Base-by-base conservation (phyloP, 1,140 invertebrate genomes). In the Heterodera carotae region DNA sequence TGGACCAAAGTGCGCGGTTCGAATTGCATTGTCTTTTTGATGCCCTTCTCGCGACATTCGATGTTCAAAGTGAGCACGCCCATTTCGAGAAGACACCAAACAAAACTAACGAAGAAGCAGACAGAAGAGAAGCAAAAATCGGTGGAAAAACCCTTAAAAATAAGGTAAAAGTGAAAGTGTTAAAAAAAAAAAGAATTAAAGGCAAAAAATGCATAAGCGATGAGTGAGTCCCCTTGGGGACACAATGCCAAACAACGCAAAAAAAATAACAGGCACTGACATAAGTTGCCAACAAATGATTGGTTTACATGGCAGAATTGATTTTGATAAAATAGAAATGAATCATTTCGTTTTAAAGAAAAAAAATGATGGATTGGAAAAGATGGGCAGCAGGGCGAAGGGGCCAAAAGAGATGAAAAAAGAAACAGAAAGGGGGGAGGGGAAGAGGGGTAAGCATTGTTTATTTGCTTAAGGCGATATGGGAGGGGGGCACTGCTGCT, bases 11-110 rank as follows among this genome's bases (percentile, higher is more conserved):
- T 96, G 82, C 93, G 92, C 18, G 95, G 93, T 89, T 97, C 94
- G 89, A 99, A 98, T 89, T 97, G 94, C 91, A 99, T 96, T 81
- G 94, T 97, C 91, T 98, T 98, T 81, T 93, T 94, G 82, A 95
- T 93, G 89, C 94, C 94, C 86, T 93, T 93, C 82, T 94, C 94
- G 83, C 94, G 92, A 86, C 97, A 93, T 85, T 93, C 93, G 88
- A 99, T 95, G 89, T 94, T 94, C 82, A 99, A 91, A 80, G 95
- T 96, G 75, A 98, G 89, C 8, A 82, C 81, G 18, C 82, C 81
- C 83, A 82, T 82, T 10, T 31, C 18, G 36, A 53, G 48, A 29
- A 6, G 71, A 1, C 18, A 25, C 2, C 1, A 69, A 12, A 27
- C 2, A 1, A 69, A 12, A 27, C 25, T 1, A 29, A 25, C 12